Evolutionary conservation across 2,888 invertebrate genomes (phyloP), one percentile per base, ranked within the genome.

Genomic region (Callinectes sapidus): DNA sequence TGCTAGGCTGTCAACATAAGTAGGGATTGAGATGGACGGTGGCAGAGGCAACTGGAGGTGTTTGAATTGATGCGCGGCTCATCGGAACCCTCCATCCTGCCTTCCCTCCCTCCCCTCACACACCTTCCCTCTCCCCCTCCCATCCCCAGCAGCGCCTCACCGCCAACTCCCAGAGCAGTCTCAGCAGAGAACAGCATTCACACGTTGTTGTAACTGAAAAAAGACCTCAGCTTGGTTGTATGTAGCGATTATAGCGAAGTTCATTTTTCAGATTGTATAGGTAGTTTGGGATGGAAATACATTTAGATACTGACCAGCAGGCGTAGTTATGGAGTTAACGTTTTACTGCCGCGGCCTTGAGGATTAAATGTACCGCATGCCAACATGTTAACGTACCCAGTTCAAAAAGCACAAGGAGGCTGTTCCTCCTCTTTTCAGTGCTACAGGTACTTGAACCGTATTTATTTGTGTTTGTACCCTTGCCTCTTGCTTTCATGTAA

Each of bases 1-100:
- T 71, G 28, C 5, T 28, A 28, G 28, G 28, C 28, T 23, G 61
- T 23, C 35, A 32, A 35, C 16, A 35, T 35, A 14, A n/a, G 71
- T 71, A 6, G 28, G 13, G 71, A 71, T 71, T 28, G 71, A 71
- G 71, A 28, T 71, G 28, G 10, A 71, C n/a, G 71, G 71, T 10
- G 28, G n/a, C n/a, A 71, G 71, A 71, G 71, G 71, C n/a, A 71
- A 71, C n/a, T 13, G 71, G 71, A 71, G 28, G 71, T 71, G 28
- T 71, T 71, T 71, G 71, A 71, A 71, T 71, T 71, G 71, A 28
- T 71, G 71, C 71, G 71, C 71, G 71, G 8, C 71, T 71, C 71
- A 28, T 71, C n/a, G 71, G 71, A 71, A 71, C n/a, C 71, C 71
- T 28, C 71, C 28, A 10, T 23, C 71, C 71, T 28, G 28, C n/a